Percentiles rank a stretch among this genome's conserved stretches.
Conservation (phyloP, 2,797 vertebrate genomes). For the Acestrorhynchus altus region DNA sequence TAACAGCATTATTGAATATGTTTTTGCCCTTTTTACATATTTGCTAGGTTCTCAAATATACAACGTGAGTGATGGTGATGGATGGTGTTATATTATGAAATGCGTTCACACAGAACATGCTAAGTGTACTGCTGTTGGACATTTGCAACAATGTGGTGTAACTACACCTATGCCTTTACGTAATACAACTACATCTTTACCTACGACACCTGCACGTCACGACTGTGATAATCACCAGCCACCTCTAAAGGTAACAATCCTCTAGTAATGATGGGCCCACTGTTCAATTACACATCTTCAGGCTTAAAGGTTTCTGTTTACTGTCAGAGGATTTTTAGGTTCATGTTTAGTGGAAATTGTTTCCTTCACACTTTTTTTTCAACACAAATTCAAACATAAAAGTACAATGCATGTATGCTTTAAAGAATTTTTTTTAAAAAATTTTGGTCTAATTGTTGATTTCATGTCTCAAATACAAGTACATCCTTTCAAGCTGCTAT, state of each 20-base stretch:
- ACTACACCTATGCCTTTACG: background rate
- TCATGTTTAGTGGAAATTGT: too few relatives aligned
- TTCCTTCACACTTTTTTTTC: too few relatives aligned
- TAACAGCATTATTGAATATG: background rate
- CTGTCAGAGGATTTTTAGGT: too few relatives aligned
- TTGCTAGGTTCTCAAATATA: conserved; percentile 74
- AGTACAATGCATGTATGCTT: too few relatives aligned
- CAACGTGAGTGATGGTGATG: conserved; percentile 69
- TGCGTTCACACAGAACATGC: conserved; percentile 63
- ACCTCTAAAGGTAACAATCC: conserved; percentile 61
- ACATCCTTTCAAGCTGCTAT: too few relatives aligned
- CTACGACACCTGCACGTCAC: background rate
- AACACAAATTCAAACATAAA: too few relatives aligned
- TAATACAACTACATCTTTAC: background rate
- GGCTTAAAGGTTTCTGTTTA: too few relatives aligned
- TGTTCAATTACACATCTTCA: background rate
- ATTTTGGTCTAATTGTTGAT: too few relatives aligned
- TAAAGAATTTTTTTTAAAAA: too few relatives aligned
- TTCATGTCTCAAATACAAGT: too few relatives aligned
- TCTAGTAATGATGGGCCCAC: background rate
- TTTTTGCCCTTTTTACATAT: background rate
- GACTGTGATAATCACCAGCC: conserved; percentile 48
- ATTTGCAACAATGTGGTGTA: conserved; percentile 5
- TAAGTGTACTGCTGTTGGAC: conserved; percentile 42
- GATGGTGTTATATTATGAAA: conserved; percentile 69